Evolutionary conservation across 2,797 vertebrate species (phyloP).

Genomic region (Schizopygopsis malacanthus): DNA sequence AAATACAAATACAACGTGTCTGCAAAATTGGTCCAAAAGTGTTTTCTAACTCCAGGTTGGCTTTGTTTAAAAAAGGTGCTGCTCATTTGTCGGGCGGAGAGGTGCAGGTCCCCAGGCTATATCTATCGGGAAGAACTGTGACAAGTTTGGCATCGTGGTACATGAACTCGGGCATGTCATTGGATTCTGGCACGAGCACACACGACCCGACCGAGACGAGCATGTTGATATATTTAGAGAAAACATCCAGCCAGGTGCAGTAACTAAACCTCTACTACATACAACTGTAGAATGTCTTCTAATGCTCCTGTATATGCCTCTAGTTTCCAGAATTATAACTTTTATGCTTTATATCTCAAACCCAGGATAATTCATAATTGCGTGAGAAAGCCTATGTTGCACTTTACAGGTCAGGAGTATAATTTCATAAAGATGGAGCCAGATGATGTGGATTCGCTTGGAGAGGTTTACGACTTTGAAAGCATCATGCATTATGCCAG

Average conservation of each 20-base stretch:
- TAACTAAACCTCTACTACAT: not conserved
- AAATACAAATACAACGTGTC: not conserved
- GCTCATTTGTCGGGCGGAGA: slow-evolving; percentile 87
- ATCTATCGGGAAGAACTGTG: slow-evolving; percentile 91
- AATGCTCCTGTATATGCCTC: not conserved
- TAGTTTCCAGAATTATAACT: not conserved
- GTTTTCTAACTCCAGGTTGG: not conserved
- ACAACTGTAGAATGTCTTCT: not conserved
- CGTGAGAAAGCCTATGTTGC: not conserved
- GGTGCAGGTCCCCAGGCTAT: slow-evolving; percentile 88
- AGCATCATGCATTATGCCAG: slow-evolving; percentile 99
- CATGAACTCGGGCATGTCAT: slow-evolving; percentile 89
- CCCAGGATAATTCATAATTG: not conserved
- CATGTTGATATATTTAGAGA: slow-evolving; percentile 89
- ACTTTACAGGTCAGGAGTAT: slow-evolving; percentile 90
- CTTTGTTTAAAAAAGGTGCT: slow-evolving; percentile 77
- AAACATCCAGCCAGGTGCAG: slow-evolving; percentile 88
- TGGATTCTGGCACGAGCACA: slow-evolving; percentile 92
- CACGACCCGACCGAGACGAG: slow-evolving; percentile 86
- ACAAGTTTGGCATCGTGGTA: slow-evolving; percentile 90
- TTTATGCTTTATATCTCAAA: not conserved
- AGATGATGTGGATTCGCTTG: slow-evolving; percentile 92
- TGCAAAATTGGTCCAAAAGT: no score
- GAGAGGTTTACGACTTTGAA: slow-evolving; percentile 93
- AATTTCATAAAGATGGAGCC: slow-evolving; percentile 98